A percentile compares a stretch with the other conserved stretches of the same genome.
Evolutionary conservation across 2,797 vertebrate species (phyloP).

Genomic region (Nasua narica): DNA sequence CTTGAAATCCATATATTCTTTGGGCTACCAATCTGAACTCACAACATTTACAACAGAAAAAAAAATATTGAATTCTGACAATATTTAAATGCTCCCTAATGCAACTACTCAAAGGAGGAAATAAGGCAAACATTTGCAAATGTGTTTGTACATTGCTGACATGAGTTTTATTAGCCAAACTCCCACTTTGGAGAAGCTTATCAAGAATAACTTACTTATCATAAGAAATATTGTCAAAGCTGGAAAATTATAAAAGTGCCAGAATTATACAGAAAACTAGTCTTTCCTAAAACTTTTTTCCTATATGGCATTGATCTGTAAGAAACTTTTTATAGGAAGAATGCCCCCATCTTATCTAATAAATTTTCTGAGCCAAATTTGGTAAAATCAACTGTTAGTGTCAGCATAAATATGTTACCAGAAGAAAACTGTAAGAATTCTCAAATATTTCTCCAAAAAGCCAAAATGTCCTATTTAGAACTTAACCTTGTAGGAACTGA

Average conservation of each 20-base stretch:
- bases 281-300: not conserved
- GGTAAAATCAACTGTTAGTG: not conserved
- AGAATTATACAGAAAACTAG: not conserved
- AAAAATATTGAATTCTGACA: not conserved
- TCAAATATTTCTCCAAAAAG: not conserved
- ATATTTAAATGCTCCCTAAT: not conserved
- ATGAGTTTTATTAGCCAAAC: not conserved
- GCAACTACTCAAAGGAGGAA: not conserved
- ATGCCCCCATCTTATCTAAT: not conserved
- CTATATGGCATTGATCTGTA: not conserved
- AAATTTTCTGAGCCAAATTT: not conserved
- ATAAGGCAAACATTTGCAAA: not conserved
- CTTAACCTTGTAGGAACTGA: not conserved
- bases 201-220: conserved; percentile 19
- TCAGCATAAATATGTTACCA: not conserved
- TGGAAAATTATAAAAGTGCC: not conserved
- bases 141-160: not conserved
- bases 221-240: not conserved
- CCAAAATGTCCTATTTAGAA: not conserved
- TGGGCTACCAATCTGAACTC: not conserved
- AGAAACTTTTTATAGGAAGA: not conserved
- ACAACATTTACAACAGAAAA: not conserved
- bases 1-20: not conserved
- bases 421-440: not conserved
- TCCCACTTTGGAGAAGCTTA: not conserved